phyloP scores from a whole-genome alignment of 2,113 vertebrate species.

The Oryzias celebensis region DNA sequence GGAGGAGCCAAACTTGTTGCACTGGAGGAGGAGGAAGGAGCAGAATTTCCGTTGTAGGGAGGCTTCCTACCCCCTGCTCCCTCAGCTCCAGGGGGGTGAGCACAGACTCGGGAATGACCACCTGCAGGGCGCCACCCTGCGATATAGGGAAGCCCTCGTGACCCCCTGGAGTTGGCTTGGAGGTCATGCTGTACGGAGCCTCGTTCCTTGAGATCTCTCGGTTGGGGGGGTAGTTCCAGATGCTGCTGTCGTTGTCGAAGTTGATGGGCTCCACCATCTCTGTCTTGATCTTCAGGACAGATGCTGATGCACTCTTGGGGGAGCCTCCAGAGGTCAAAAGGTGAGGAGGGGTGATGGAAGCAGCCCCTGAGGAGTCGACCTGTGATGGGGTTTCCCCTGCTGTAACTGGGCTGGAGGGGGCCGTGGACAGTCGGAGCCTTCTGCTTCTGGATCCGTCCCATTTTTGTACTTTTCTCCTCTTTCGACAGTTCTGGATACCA shows the following conservation, averaged over 20 bases:
- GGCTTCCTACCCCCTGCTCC: constrained; percentile 86
- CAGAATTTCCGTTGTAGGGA: constrained; percentile 79
- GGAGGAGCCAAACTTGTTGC: constrained; percentile 79
- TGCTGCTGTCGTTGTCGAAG: constrained; percentile 99
- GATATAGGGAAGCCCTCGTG: constrained; percentile 92
- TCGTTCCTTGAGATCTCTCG: constrained; percentile 97
- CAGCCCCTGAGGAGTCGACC: constrained; percentile 82
- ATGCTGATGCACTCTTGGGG: constrained; percentile 81
- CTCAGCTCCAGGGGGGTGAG: constrained; percentile 92
- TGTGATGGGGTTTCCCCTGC: constrained; percentile 80
- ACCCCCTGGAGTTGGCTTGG: constrained; percentile 84
- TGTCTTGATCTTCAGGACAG: constrained; percentile 98
- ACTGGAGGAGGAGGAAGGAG: constrained; percentile 73
- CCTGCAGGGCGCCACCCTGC: constrained; percentile 86
- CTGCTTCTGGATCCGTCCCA: constrained; percentile 85
- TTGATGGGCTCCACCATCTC: constrained; percentile 98
- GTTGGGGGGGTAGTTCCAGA: constrained; percentile 99
- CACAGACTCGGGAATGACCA: constrained; percentile 95
- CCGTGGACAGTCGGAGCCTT: constrained; percentile 84
- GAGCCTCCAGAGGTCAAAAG: constrained; percentile 84
- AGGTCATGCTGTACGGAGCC: constrained; percentile 98
- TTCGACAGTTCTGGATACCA: constrained; percentile 86
- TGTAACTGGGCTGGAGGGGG: constrained; percentile 83
- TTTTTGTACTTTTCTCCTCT: constrained; percentile 95
- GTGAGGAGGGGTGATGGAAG: constrained; percentile 81